A percentile compares a stretch with the other conserved stretches of the same genome.
phyloP scores from a whole-genome alignment of 1,140 invertebrate genomes.

The Cylas formicarius region DNA sequence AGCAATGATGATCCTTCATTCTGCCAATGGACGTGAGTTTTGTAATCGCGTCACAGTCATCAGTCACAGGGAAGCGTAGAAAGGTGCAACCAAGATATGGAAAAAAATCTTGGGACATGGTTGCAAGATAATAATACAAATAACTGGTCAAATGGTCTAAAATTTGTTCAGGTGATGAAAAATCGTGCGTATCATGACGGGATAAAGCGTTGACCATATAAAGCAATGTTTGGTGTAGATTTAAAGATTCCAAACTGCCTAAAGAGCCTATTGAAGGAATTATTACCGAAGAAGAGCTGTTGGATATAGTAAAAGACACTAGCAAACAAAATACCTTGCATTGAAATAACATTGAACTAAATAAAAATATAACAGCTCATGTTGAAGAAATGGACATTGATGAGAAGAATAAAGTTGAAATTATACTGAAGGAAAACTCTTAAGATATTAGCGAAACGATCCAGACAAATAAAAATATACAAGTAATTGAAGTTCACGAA shows the following conservation, averaged over 20 bases:
- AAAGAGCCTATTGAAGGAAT: constrained; percentile 17
- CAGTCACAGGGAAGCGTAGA: constrained; percentile 40
- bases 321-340: too few relatives aligned
- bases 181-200: constrained; percentile 30
- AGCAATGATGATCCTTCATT: too few relatives aligned
- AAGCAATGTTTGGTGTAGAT: constrained; percentile 31
- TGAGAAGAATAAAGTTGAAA: constrained; percentile 7
- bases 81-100: constrained; percentile 38
- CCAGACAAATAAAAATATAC: constrained; percentile 12
- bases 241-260: constrained; percentile 18
- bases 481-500: constrained; percentile 13
- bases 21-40: too few relatives aligned
- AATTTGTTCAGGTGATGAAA: constrained; percentile 36
- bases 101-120: constrained; percentile 37
- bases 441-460: too few relatives aligned
- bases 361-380: too few relatives aligned
- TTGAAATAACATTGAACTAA: too few relatives aligned
- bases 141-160: constrained; percentile 30
- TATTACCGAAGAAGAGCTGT: constrained; percentile 20
- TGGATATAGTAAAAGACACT: constrained; percentile 12
- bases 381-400: constrained; percentile 10
- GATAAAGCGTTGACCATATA: constrained; percentile 32
- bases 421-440: too few relatives aligned
- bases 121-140: constrained; percentile 30
- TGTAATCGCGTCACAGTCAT: constrained; percentile 36